A percentile compares a stretch with the other conserved stretches of the same genome.
phyloP scores from a whole-genome alignment of 2,113 vertebrate genomes.

The Seriola aureovittata region DNA sequence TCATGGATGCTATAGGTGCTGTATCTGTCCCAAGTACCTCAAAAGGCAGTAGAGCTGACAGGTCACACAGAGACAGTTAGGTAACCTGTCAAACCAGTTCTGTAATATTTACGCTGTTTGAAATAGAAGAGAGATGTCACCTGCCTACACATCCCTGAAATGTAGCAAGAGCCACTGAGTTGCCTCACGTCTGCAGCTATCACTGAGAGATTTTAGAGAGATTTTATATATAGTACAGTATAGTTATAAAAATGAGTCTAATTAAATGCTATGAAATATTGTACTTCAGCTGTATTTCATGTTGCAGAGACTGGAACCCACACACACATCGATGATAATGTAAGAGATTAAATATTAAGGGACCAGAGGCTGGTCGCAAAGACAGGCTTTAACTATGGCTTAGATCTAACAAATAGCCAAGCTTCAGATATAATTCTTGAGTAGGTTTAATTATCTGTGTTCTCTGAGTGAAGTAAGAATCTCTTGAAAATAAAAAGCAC shows the following conservation, averaged over 20 bases:
- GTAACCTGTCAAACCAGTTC: slow-evolving; percentile 23
- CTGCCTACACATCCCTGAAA: slow-evolving; percentile 6
- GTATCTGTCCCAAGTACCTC: neutral
- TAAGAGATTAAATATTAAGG: slow-evolving; percentile 13
- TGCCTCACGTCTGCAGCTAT: neutral
- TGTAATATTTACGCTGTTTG: slow-evolving; percentile 9
- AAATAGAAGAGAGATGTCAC: slow-evolving; percentile 31
- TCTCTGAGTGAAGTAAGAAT: slow-evolving; percentile 7
- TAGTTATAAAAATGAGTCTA: slow-evolving; percentile 1
- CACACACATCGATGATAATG: neutral
- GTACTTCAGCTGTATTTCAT: neutral
- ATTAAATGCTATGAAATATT: slow-evolving; percentile 10
- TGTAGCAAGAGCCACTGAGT: neutral
- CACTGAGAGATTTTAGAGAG: neutral
- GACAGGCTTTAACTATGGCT: slow-evolving; percentile 9
- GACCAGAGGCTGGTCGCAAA: slow-evolving; percentile 7
- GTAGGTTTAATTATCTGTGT: slow-evolving; percentile 17
- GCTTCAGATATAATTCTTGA: slow-evolving; percentile 14
- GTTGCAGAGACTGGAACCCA: neutral
- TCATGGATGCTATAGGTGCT: slow-evolving; percentile 1
- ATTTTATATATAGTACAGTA: slow-evolving; percentile 5
- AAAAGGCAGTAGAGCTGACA: slow-evolving; percentile 34
- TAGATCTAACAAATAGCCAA: slow-evolving; percentile 16
- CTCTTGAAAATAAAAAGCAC: slow-evolving; percentile 14
- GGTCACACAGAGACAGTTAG: neutral